Evolutionary conservation across 2,888 invertebrate species (phyloP).

Genomic region (Leptothorax acervorum): DNA sequence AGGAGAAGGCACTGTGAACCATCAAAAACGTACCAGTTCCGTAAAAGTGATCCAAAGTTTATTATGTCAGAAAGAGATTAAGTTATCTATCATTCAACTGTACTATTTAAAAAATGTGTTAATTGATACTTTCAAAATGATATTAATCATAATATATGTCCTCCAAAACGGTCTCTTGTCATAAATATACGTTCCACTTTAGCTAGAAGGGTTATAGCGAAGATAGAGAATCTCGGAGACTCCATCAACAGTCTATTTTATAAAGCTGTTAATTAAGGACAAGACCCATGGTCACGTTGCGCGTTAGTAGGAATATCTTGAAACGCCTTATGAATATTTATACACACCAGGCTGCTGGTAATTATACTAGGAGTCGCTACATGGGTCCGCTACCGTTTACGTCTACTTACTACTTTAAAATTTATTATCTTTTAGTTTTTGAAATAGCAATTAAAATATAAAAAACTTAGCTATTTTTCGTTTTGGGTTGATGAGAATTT

Average conservation of each 20-base stretch:
- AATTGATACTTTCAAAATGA: background rate
- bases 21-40: background rate
- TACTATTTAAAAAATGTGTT: background rate
- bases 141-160: background rate
- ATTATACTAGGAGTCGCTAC: constrained; percentile 67
- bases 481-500: background rate
- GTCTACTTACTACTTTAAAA: constrained; percentile 39
- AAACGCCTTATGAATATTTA: constrained; percentile 73
- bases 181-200: background rate
- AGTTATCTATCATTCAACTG: background rate
- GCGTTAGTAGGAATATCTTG: constrained; percentile 69
- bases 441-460: constrained; percentile 9
- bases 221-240: constrained; percentile 57
- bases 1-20: background rate
- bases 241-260: constrained; percentile 66
- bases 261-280: constrained; percentile 72
- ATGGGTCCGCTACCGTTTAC: constrained; percentile 59
- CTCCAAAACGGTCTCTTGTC: background rate
- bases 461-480: background rate
- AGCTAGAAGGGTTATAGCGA: constrained; percentile 32
- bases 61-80: background rate
- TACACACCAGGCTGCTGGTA: constrained; percentile 61
- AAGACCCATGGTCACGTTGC: constrained; percentile 68
- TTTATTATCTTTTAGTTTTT: constrained; percentile 34
- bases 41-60: background rate